Evolutionary conservation across 2,113 vertebrate species (phyloP).

Genomic region (Cheirogaleus medius): DNA sequence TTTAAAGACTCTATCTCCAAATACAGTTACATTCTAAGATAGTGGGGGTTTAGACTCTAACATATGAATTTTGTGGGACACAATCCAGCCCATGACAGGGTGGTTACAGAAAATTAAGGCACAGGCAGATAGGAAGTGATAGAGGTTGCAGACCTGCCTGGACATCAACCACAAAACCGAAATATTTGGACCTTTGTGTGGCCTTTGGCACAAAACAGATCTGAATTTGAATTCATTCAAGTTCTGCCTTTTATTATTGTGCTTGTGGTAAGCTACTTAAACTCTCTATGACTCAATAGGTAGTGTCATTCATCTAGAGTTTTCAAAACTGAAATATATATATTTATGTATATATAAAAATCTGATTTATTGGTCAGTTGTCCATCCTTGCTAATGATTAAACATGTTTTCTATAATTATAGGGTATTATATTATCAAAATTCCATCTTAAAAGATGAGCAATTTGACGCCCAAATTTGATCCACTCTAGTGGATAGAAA

Average conservation of each 20-base stretch:
- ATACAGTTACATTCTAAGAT: background rate
- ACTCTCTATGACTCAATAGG: background rate
- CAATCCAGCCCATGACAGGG: background rate
- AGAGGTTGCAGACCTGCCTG: background rate
- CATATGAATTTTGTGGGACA: background rate
- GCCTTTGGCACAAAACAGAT: background rate
- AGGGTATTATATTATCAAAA: background rate
- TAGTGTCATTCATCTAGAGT: background rate
- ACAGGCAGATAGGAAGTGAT: background rate
- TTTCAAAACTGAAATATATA: background rate
- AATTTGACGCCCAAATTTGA: background rate
- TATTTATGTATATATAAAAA: background rate
- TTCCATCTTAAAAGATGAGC: background rate
- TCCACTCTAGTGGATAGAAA: background rate
- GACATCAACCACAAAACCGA: background rate
- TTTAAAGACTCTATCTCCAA: background rate
- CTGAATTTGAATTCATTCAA: background rate
- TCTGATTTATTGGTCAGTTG: background rate
- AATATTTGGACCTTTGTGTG: background rate
- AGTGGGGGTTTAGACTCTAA: background rate
- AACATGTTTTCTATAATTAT: background rate
- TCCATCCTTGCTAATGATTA: background rate
- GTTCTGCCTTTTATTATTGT: background rate
- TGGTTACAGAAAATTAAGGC: background rate
- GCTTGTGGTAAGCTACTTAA: background rate